Base-by-base conservation (phyloP, 1,140 invertebrate genomes). In the Goniozus legneri region DNA sequence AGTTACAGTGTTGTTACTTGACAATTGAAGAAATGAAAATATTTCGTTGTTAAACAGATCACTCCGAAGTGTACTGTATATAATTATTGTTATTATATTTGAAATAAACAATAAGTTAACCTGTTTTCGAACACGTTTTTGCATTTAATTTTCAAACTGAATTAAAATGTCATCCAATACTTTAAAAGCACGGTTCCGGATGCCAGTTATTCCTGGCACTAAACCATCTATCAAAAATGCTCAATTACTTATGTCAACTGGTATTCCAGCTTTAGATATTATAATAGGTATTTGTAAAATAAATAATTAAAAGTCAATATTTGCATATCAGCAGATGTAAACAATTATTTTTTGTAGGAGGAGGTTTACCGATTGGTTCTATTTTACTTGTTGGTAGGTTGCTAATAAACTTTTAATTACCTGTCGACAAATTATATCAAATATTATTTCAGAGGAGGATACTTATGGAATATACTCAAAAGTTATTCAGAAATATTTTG, bases 401-500 rank as follows among this genome's bases (percentile, higher is more conserved):
- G 8, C 24, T 21, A n/a, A 30, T 31, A 34, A 18, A 22, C n/a
- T 15, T 38, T 49, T 36, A 41, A 19, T 32, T 4, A 31, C 34
- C 0, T 38, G 41, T 34, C 21, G 4, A 8, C 12, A 20, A 35
- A 38, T 20, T 16, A 21, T 31, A 20, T 20, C 34, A 15, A 24
- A 21, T 2, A 42, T 27, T 27, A 37, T 24, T 81, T 44, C 70
- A 89, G 90, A 92, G 71, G 89, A 92, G 79, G 90, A 92, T 76
- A 76, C 77, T 2, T 83, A 85, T 67, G 84, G 84, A 22, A 82
- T 76, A 32, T 89, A 91, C 68, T 82, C 86, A 19, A 83, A 86
- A 73, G 73, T 88, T 20, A 70, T 92, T 49, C 69, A 84, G 12
- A 91, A 89, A 66, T 92, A 91, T 69, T 94, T 88, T 55, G 67